Evolutionary conservation across 2,113 vertebrate genomes (phyloP), one percentile per base, ranked within the genome.

Genomic region (Recurvirostra avosetta): DNA sequence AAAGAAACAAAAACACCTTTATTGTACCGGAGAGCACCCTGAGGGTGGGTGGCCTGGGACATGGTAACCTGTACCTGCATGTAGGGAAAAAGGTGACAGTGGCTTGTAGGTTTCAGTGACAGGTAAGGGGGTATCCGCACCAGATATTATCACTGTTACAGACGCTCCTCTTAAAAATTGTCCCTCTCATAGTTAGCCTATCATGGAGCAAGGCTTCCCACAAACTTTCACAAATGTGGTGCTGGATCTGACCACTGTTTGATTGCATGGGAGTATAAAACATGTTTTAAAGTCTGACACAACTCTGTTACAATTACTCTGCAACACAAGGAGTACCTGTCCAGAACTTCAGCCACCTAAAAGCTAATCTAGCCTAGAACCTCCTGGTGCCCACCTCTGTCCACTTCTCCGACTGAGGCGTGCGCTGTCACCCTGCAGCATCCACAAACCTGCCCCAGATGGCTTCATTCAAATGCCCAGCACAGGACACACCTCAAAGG

Each of bases 51-150:
- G 1, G 0, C 47, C 53, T 14, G 45, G 22, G 25, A 43, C 78
- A 16, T 0, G 3, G 47, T 15, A 85, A 92, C 47, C 12, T 71
- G 41, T 1, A 27, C 11, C 63, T 8, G 2, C 19, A 12, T 1
- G 9, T 0, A 62, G 4, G 25, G 47, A 34, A 55, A 45, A n/a
- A 38, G 26, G 61, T 20, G 67, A 8, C 0, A 58, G 61, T 2
- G n/a, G 55, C 77, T 55, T 36, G 43, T 16, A 45, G 22, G 18
- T 67, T 29, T 41, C 55, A 25, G 58, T 30, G 40, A 30, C 30
- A 62, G 32, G 17, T 12, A 3, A 66, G 29, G 9, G 1, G 16
- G 17, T 11, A 45, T 13, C 75, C 43, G 21, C 26, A 61, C 8
- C 32, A 71, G 43, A 3, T 18, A 9, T 5, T 22, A 26, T 0